Percentiles rank a stretch among this genome's conserved stretches.
Conservation (phyloP, 1,140 invertebrate species). For the Heliconius eleuchia region DNA sequence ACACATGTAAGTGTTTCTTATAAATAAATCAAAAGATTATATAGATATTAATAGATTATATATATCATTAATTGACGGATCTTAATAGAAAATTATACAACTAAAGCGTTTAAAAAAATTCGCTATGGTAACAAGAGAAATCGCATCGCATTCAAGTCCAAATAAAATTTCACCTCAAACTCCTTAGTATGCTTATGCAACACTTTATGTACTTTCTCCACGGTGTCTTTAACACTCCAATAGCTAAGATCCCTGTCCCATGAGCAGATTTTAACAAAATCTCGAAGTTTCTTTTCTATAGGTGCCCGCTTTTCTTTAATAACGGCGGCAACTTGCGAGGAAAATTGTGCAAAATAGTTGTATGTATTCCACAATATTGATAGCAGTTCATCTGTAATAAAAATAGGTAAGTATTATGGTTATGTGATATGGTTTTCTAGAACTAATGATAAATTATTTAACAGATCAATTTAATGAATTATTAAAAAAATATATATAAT, state of each 20-base stretch:
- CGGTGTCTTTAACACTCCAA: constrained; percentile 94
- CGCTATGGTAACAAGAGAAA: too few relatives aligned
- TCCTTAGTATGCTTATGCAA: constrained; percentile 93
- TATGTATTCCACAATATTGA: constrained; percentile 92
- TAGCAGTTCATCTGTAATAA: constrained; percentile 80
- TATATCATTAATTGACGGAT: too few relatives aligned
- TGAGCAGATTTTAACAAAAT: constrained; percentile 97
- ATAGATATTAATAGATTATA: too few relatives aligned
- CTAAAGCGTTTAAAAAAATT: too few relatives aligned
- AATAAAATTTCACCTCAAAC: constrained; percentile 79
- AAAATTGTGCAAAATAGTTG: constrained; percentile 93
- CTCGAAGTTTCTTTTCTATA: constrained; percentile 95
- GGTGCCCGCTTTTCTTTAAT: constrained; percentile 87
- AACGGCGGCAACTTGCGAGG: constrained; percentile 82
- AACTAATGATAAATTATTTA: too few relatives aligned
- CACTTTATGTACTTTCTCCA: constrained; percentile 93
- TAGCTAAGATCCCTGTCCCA: constrained; percentile 97
- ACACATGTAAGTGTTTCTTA: too few relatives aligned
- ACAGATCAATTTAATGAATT: too few relatives aligned
- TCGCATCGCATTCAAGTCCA: too few relatives aligned
- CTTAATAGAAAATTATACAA: too few relatives aligned
- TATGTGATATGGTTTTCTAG: too few relatives aligned
- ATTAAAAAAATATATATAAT: too few relatives aligned
- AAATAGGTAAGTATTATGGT: constrained; percentile 25
- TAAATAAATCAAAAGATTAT: too few relatives aligned